A percentile compares a stretch with the other conserved stretches of the same genome.
These are phyloP conservation scores for Calephelis perditalis DNA, from an alignment of 2,888 invertebrate genomes.

Conservation along the genomic window DNA sequence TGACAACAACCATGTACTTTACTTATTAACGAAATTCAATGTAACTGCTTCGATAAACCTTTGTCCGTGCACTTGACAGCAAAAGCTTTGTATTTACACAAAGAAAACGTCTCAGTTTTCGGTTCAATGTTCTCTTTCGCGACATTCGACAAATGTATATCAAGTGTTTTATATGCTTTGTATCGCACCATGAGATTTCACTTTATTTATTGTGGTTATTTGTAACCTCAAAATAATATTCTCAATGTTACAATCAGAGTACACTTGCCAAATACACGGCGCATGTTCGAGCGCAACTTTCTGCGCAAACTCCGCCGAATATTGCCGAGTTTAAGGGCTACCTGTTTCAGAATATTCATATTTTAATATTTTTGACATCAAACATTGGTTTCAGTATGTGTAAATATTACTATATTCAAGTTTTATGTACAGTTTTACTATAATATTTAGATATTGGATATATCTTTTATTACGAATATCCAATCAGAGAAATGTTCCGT, in stretches of 20 bases:
- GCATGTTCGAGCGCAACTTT: conserved; percentile 37
- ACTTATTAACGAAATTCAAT: conserved; percentile 44
- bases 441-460: too few relatives aligned
- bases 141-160: conserved; percentile 66
- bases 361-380: too few relatives aligned
- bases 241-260: conserved; percentile 68
- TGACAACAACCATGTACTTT: conserved; percentile 47
- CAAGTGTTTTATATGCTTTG: conserved; percentile 41
- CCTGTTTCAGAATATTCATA: conserved; percentile 30
- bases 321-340: conserved; percentile 44
- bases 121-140: conserved; percentile 67
- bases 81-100: conserved; percentile 77
- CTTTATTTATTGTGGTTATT: conserved; percentile 49
- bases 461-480: too few relatives aligned
- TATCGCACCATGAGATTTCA: conserved; percentile 42
- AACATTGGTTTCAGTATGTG: too few relatives aligned
- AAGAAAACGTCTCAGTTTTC: conserved; percentile 73
- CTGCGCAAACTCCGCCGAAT: conserved; percentile 43
- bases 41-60: conserved; percentile 54
- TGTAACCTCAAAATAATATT: conserved; percentile 73
- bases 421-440: too few relatives aligned
- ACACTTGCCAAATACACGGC: conserved; percentile 51
- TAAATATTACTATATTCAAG: too few relatives aligned
- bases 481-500: conserved; percentile 25
- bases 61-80: conserved; percentile 76